Evolutionary conservation across 35 echinoderm and acorn worm genomes (phyloP), one percentile per base, ranked within the genome.

Genomic region (Holothuria glaberrima): DNA sequence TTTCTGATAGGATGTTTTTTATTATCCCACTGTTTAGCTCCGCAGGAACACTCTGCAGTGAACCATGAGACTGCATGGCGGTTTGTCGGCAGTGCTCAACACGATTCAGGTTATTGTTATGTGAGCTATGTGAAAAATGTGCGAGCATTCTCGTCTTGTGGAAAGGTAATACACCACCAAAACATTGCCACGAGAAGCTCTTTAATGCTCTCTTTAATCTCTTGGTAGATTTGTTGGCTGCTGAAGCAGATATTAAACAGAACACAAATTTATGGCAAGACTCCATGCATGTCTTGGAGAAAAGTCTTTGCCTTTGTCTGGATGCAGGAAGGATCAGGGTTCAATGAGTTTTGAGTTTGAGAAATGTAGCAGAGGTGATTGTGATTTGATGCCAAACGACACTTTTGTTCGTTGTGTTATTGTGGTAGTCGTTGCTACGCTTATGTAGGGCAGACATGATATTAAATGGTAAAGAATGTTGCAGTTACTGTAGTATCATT

Each of bases 1-100:
- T 48, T 45, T 78, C 74, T 27, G 44, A 48, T 78, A 78, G 74
- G 74, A 78, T 78, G 74, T 78, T 52, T 78, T 78, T 78, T 78
- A 78, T 78, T 78, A 52, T 41, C 33, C 9, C 20, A 48, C 74
- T 78, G 20, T 27, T 12, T 25, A 52, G 29, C 46, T 78, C 74
- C 10, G 35, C 33, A 10, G 74, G 74, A 48, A 27, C 50, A 48
- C 74, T 48, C n/a, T 17, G 50, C n/a, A 48, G 74, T 24, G 36
- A 48, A 35, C n/a, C 10, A 28, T 48, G 21, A 78, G 74, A 78
- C 74, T 48, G 74, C 74, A 48, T 48, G 74, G 74, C 41, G 44
- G 9, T 50, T 78, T 48, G 74, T 48, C 38, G 12, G 33, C 74
- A 48, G n/a, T 24, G 50, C 41, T 78, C 26, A 41, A 78, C 35